Evolutionary conservation across 2,888 invertebrate genomes (phyloP), one percentile per base, ranked within the genome.

Genomic region (Podotricha telesiphe): DNA sequence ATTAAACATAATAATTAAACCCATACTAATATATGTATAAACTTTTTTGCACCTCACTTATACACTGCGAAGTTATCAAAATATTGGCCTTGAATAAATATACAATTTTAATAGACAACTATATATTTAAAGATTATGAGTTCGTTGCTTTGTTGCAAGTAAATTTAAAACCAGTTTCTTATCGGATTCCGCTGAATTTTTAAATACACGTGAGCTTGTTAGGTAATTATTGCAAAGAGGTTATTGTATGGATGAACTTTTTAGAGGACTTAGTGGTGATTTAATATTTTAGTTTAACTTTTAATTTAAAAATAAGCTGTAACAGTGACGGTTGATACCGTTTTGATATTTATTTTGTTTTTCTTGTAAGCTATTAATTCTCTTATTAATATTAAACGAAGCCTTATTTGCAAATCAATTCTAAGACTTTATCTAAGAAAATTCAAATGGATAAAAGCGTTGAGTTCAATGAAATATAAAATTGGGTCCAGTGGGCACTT

Each of bases 341-440:
- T 47, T 28, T 47, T 48, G 48, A n/a, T n/a, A n/a, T n/a, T n/a
- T n/a, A n/a, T n/a, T n/a, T 48, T 62, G 13, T 15, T 22, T 47
- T 17, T 48, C 17, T 19, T 34, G 3, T 62, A 34, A 50, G 62
- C 20, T 48, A 37, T 15, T 19, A 62, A 62, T 34, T 15, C 40
- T 28, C 59, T 40, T 59, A 59, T 59, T 42, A 48, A 42, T 59
- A 59, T 48, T 51, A 59, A 42, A 67, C 22, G 17, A 45, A 62
- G 17, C 34, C 50, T 45, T 65, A 68, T 68, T 67, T 51, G 59
- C 17, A 59, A 68, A 67, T 69, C 59, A 67, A 72, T 67, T 56
- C 67, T 48, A 64, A 61, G 19, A 64, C 53, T 53, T 64, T 67
- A 69, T 68, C 45, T 65, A 40, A 19, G 51, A 56, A 56, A 65